Evolutionary conservation across 64 coral and sea anemone species (phyloP).

Genomic region (Montipora foliosa): DNA sequence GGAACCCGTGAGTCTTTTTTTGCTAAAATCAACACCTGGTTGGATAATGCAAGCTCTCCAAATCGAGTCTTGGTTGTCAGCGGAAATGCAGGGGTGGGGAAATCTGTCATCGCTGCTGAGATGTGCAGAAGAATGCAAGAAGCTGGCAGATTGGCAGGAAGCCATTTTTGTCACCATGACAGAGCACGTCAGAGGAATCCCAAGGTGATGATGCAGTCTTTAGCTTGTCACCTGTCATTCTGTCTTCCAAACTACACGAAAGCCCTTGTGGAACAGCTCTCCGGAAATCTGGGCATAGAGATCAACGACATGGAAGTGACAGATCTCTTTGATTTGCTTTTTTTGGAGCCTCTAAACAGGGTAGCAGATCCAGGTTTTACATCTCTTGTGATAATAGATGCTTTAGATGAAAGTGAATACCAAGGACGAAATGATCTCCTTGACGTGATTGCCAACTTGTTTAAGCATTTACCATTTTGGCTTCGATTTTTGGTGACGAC

Average conservation of each 20-base stretch:
- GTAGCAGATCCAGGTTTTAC: not conserved
- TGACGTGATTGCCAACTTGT: slow-evolving; percentile 5
- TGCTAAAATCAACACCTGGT: not conserved
- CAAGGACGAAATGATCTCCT: slow-evolving; percentile 17
- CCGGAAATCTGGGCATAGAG: slow-evolving; percentile 39
- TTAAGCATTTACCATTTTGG: slow-evolving; percentile 30
- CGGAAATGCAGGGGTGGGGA: slow-evolving; percentile 56
- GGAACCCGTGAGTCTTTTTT: not conserved
- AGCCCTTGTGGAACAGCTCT: slow-evolving; percentile 32
- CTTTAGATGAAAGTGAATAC: slow-evolving; percentile 59
- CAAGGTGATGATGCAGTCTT: slow-evolving; percentile 56
- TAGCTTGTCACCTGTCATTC: slow-evolving; percentile 35
- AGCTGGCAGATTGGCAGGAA: slow-evolving; percentile 28
- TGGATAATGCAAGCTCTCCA: not conserved
- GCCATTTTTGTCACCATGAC: slow-evolving; percentile 56
- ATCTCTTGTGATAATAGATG: slow-evolving; percentile 54
- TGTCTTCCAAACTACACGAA: slow-evolving; percentile 31
- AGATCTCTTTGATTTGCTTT: slow-evolving; percentile 60
- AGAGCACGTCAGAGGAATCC: slow-evolving; percentile 42
- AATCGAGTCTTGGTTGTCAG: slow-evolving; percentile 34
- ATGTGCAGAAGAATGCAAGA: slow-evolving; percentile 45
- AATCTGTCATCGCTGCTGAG: slow-evolving; percentile 33
- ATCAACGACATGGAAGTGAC: slow-evolving; percentile 22
- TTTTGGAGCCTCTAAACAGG: slow-evolving; percentile 29
- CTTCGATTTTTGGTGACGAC: slow-evolving; percentile 61